Percentiles rank a stretch among this genome's conserved stretches.
These are phyloP conservation scores for Bovichtus variegatus DNA, from an alignment of 2,797 vertebrate species.

Conservation along the genomic window DNA sequence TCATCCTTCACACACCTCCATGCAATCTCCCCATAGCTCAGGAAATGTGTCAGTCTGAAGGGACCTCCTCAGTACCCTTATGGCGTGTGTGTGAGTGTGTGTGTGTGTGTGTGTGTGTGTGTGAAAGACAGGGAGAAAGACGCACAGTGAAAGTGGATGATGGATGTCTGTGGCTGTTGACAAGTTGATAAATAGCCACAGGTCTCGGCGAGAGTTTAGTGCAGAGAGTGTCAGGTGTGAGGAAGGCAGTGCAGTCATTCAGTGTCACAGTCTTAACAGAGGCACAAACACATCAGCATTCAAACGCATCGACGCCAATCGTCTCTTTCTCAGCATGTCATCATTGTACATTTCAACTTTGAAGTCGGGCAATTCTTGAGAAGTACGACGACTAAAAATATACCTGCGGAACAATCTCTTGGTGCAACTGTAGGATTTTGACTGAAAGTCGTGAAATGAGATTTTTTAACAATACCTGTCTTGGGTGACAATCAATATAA, in stretches of 20 bases:
- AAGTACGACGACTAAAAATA: slow-evolving; percentile 34
- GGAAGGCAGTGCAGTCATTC: slow-evolving; percentile 54
- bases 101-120: slow-evolving; percentile 25
- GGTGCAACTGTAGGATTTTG: neutral
- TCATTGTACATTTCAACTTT: slow-evolving; percentile 37
- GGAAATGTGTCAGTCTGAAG: too few relatives aligned
- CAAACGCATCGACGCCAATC: slow-evolving; percentile 17
- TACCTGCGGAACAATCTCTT: neutral
- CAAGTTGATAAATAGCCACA: slow-evolving; percentile 72
- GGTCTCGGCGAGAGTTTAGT: slow-evolving; percentile 57
- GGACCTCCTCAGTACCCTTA: too few relatives aligned
- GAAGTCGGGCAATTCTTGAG: slow-evolving; percentile 24
- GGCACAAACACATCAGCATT: slow-evolving; percentile 28
- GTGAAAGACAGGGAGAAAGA: too few relatives aligned
- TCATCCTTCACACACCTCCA: slow-evolving; percentile 57
- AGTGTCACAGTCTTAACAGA: slow-evolving; percentile 46
- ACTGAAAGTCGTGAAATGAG: neutral
- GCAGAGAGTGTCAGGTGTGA: slow-evolving; percentile 58
- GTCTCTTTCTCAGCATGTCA: slow-evolving; percentile 40
- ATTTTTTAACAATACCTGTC: neutral
- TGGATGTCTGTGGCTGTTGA: slow-evolving; percentile 67
- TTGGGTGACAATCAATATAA: neutral
- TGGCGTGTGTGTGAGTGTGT: slow-evolving; percentile 4
- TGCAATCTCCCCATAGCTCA: slow-evolving; percentile 52
- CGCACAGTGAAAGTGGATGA: slow-evolving; percentile 56